Base-by-base conservation (phyloP, 2,113 vertebrate genomes). In the Desmodus rotundus region DNA sequence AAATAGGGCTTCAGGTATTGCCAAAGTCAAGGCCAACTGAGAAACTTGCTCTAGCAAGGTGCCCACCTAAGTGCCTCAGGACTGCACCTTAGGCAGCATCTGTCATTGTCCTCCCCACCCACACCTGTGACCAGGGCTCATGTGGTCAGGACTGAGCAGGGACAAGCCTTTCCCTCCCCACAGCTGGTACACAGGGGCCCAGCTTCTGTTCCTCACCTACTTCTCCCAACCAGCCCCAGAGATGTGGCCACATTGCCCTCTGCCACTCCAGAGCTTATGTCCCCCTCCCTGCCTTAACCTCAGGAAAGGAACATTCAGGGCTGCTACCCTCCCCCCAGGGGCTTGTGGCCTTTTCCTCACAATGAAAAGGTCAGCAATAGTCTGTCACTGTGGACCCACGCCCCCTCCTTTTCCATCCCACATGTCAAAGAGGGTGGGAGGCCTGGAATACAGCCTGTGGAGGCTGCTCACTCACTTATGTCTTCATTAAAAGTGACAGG, bases 1-100 rank as follows among this genome's bases (percentile, higher is more conserved):
- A 78, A 99, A 99, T 0, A 99, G 99, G 54, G 96, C 96, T 95
- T 93, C 98, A 94, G 98, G 97, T 73, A 47, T 98, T 90, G 97
- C 98, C 96, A 98, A 98, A 1, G 98, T 99, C 96, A 99, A 99
- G 98, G 99, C 99, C 98, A 99, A 99, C 92, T 99, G 93, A 99
- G 99, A 98, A 98, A 67, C 87, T 77, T 36, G 93, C 89, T 87
- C 83, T 87, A 88, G 68, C 82, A 24, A 52, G 93, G 97, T 81
- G 95, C 97, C 97, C 97, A 97, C 97, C 97, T 93, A 98, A 98
- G 97, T 98, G 98, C 97, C 97, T 96, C 96, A 87, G 96, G 97
- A 97, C 97, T 97, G 97, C 97, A 95, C 94, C 93, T 95, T 91
- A 61, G 96, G 93, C 97, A 96, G 97, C 93, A 91, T 89, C 95